Evolutionary conservation across 2,888 invertebrate species (phyloP), one percentile per base, ranked within the genome.

Genomic region (Anoplius nigerrimus): DNA sequence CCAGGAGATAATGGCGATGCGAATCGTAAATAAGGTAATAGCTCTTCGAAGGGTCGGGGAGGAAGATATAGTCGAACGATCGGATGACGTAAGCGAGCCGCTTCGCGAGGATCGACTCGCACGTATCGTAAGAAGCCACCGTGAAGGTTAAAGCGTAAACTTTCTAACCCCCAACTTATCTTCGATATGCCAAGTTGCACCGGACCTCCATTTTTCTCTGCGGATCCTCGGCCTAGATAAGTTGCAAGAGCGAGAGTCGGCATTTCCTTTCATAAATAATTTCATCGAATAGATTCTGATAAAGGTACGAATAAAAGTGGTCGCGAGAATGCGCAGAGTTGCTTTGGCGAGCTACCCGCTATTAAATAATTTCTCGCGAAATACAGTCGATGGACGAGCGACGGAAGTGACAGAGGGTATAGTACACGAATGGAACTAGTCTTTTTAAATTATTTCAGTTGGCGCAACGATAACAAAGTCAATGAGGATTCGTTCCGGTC

Each of bases 1-100:
- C 74, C 75, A 42, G 56, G 77, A 80, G 81, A 80, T 80, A 80
- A 81, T 81, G 81, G 81, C 78, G 71, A 74, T 78, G 80, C 81
- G 80, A 80, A 80, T 80, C 82, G 80, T 81, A 80, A 80, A 80
- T 81, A 80, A 81, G 81, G 75, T 80, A 81, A 80, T 80, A 81
- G 80, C 78, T 81, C 77, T 79, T 75, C 74, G 58, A 70, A 71
- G 78, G 70, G 74, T 62, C 53, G 45, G 2, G 34, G 60, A 66
- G 73, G n/a, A n/a, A n/a, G n/a, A n/a, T n/a, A 69, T 80, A 72
- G 69, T 64, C 78, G 72, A 68, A 71, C 71, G 80, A 72, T 75
- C 71, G 71, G 66, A 61, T 80, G 79, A 80, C 79, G 79, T 79
- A 80, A 79, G 79, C 79, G 75, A 65, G 66, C 70, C 65, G 69